Evolutionary conservation across 2,113 vertebrate genomes (phyloP), one percentile per base, ranked within the genome.

Genomic region (Pedetes capensis): DNA sequence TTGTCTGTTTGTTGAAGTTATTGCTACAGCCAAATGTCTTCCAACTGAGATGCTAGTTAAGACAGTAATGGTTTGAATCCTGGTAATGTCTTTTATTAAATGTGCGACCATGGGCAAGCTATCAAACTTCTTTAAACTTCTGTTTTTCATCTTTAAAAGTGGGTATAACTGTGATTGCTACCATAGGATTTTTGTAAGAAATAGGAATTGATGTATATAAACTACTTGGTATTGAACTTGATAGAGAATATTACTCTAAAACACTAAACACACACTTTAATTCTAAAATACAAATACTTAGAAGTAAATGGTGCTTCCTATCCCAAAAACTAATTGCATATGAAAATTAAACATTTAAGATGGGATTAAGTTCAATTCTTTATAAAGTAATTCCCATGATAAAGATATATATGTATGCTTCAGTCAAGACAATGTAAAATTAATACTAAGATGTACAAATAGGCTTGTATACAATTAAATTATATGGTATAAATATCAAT

Each of bases 381-480:
- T 61, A 69, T 87, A 69, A 95, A 89, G 55, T 71, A 92, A 88
- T 68, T 64, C 17, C 37, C 76, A 86, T 55, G 84, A 17, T 29
- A 59, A 5, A 25, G 22, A n/a, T 57, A 5, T 55, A 57, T 71
- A 14, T 71, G 12, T 27, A 47, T 44, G 55, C 6, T 63, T 74
- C 82, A 82, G 17, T 66, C 29, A 90, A 92, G n/a, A 80, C 17
- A 94, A 90, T 90, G 8, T 82, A 75, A 6, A 96, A 59, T 37
- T 66, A 94, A 9, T 22, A 79, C 83, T 93, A 93, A 94, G 82
- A 86, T 51, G 12, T 49, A 63, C 8, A 84, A 51, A 72, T 72
- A 44, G 18, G 27, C 18, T 80, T 32, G 63, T 49, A 5, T 68
- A 20, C 82, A 61, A 72, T 75, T 93, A 89, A 49, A 92, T 78